These are phyloP conservation scores for Drosophila mayri DNA, from an alignment of 1,140 invertebrate genomes.

Conservation along the genomic window DNA sequence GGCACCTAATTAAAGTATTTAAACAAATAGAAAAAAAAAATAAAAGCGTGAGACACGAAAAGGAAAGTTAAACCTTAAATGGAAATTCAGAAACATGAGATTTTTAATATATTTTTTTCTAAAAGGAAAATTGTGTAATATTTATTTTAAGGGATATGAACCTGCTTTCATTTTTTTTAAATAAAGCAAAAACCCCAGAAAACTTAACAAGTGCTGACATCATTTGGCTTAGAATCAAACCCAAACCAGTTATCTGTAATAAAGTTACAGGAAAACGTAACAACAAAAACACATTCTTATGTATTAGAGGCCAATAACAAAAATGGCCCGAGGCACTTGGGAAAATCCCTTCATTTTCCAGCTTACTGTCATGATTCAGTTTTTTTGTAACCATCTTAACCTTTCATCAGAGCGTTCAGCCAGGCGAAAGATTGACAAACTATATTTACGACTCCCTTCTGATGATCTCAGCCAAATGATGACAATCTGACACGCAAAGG, in stretches of 20 bases:
- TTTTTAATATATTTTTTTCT: not conserved
- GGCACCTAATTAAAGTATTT: conserved; percentile 6
- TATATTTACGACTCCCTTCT: conserved; percentile 44
- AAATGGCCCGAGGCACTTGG: conserved; percentile 17
- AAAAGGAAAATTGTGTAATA: not conserved
- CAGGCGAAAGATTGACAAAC: conserved; percentile 53
- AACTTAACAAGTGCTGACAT: conserved; percentile 20
- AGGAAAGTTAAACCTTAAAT: not conserved
- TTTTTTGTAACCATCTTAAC: conserved; percentile 21
- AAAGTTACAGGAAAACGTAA: conserved; percentile 3
- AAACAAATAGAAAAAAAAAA: not conserved
- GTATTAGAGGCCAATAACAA: conserved; percentile 1
- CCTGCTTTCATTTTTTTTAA: not conserved
- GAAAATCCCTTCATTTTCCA: conserved; percentile 39
- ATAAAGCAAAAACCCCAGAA: not conserved
- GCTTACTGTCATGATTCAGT: conserved; percentile 18
- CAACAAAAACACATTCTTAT: conserved; percentile 1
- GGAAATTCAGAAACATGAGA: not conserved
- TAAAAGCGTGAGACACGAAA: not conserved
- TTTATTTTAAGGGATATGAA: not conserved
- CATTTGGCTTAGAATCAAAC: conserved; percentile 21
- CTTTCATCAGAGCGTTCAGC: conserved; percentile 47
- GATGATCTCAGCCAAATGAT: conserved; percentile 58
- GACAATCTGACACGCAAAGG: conserved; percentile 59
- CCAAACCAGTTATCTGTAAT: conserved; percentile 9